These are phyloP conservation scores for Montipora capitata DNA, from an alignment of 92 coral and sea anemone species.

Conservation along the genomic window DNA sequence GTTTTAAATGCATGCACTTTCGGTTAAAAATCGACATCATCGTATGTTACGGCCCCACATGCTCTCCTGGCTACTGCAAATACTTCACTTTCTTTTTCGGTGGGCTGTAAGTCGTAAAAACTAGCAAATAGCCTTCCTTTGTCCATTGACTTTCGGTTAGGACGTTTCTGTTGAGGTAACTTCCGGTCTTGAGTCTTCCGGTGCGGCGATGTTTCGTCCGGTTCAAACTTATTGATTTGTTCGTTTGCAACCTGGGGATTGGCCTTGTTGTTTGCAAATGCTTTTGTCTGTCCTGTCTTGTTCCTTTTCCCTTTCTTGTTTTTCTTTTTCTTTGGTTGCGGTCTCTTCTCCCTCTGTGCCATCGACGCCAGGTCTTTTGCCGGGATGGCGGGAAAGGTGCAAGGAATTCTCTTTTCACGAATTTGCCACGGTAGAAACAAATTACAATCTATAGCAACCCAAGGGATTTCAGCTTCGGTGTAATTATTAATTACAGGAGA, in stretches of 20 bases:
- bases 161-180: background rate
- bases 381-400: conserved; percentile 91
- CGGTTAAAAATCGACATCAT: conserved; percentile 59
- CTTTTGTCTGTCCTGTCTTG: conserved; percentile 35
- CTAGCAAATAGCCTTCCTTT: conserved; percentile 27
- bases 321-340: conserved; percentile 22
- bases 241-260: background rate
- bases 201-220: background rate
- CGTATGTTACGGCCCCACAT: conserved; percentile 53
- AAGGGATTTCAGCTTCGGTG: conserved; percentile 77
- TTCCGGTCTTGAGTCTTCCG: background rate
- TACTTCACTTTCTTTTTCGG: conserved; percentile 52
- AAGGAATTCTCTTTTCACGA: conserved; percentile 72
- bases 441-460: conserved; percentile 83
- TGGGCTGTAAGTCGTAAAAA: conserved; percentile 46
- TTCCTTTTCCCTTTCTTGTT: conserved; percentile 60
- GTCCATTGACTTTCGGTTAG: conserved; percentile 7
- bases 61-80: conserved; percentile 54
- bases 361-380: conserved; percentile 62
- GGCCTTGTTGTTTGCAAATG: background rate
- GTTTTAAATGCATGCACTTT: background rate
- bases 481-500: conserved; percentile 28
- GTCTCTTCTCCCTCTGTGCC: conserved; percentile 33
- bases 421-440: conserved; percentile 84
- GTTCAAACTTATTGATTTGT: background rate